phyloP scores from a whole-genome alignment of 2,113 vertebrate species.

The Odontesthes bonariensis region DNA sequence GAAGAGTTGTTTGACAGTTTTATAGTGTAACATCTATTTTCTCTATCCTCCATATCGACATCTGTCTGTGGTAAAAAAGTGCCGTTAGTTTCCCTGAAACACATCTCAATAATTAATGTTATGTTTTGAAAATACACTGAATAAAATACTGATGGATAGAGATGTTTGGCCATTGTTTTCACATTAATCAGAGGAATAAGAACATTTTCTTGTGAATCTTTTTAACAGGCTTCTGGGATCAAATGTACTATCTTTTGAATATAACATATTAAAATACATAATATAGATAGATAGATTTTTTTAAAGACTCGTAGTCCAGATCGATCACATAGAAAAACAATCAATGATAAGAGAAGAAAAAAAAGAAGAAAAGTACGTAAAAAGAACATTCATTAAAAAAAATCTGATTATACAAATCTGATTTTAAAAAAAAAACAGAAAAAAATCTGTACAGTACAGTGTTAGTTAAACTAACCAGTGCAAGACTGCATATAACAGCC shows the following conservation, averaged over 20 bases:
- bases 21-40: constrained; percentile 75
- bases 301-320: too few species aligned
- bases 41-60: constrained; percentile 73
- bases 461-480: not conserved
- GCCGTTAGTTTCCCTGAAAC: constrained; percentile 62
- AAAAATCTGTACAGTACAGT: not conserved
- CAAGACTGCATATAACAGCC: not conserved
- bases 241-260: not conserved
- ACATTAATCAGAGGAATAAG: constrained; percentile 24
- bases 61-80: constrained; percentile 70
- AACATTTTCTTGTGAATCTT: constrained; percentile 38
- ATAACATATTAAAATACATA: too few species aligned
- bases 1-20: constrained; percentile 79
- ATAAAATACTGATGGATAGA: constrained; percentile 42
- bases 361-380: too few species aligned
- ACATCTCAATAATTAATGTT: constrained; percentile 70
- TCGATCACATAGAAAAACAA: too few species aligned
- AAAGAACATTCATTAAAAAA: too few species aligned
- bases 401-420: too few species aligned
- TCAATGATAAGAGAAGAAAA: too few species aligned
- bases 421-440: not conserved
- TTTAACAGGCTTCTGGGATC: constrained; percentile 32
- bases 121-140: constrained; percentile 61
- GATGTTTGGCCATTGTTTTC: constrained; percentile 57
- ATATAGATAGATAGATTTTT: too few species aligned